Percentiles rank a stretch among this genome's conserved stretches.
Evolutionary conservation across 2,113 vertebrate species (phyloP).

Genomic region (Nicator chloris): DNA sequence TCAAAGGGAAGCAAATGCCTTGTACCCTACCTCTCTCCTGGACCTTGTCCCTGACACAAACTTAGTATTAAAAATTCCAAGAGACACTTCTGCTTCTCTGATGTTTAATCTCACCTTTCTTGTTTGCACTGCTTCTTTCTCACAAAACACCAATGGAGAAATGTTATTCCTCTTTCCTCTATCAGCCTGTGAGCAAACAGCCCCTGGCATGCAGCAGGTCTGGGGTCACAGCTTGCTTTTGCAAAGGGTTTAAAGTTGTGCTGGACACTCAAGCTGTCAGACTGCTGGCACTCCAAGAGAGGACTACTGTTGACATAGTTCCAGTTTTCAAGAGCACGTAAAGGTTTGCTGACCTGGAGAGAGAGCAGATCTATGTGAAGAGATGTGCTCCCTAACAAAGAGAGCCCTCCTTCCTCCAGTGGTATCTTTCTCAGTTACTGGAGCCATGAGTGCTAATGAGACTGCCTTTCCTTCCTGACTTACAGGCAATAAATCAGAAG

Average conservation of each 20-base stretch:
- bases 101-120: background rate
- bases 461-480: background rate
- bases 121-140: background rate
- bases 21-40: background rate
- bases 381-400: background rate
- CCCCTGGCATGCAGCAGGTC: background rate
- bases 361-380: background rate
- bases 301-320: background rate
- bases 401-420: background rate
- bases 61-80: background rate
- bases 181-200: background rate
- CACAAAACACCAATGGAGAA: background rate
- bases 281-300: background rate
- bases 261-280: background rate
- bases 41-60: background rate
- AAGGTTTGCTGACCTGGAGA: background rate
- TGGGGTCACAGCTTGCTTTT: background rate
- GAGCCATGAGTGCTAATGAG: background rate
- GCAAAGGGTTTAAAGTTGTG: background rate
- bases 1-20: background rate
- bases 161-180: background rate
- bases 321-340: background rate
- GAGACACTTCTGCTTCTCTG: background rate
- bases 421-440: background rate
- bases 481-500: background rate